Evolutionary conservation across 2,888 invertebrate genomes (phyloP), one percentile per base, ranked within the genome.

Genomic region (Synanthedon andrenaeformis): DNA sequence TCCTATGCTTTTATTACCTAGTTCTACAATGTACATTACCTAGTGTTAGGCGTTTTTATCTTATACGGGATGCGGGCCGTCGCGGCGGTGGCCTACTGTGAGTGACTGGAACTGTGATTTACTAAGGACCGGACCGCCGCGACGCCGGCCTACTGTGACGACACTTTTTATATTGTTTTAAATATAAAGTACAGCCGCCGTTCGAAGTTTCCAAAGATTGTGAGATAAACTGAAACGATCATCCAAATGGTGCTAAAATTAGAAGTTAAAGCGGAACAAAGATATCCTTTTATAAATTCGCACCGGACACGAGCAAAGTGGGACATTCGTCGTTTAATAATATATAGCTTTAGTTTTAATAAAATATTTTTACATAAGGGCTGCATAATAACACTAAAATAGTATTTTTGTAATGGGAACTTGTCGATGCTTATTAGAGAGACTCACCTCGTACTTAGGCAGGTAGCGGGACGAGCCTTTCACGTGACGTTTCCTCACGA

Each of bases 401-500:
- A 54, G 52, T 56, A 55, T 57, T 56, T 55, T 59, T 56, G 55
- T 59, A 58, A 54, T 51, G 42, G 23, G 23, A 23, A 23, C 23
- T 23, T 23, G 5, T 23, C 23, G 5, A 23, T 51, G 52, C 14
- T 35, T 51, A 13, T 13, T 51, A 10, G 28, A 12, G 13, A 4
- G n/a, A 69, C 73, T 81, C 79, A 94, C 94, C 91, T 95, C 95
- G 82, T 95, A 96, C 89, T 96, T 96, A 63, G 96, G 96, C 79
- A 95, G 89, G 79, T 94, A 94, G 64, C 95, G 89, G 53, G 95
- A 94, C 54, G 96, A 94, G 42, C 95, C 94, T 76, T 95, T 95
- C 14, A 96, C 93, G 82, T 96, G 96, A 64, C 95, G 93, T 77
- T 96, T 96, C 57, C 97, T 89, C n/a, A 98, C 96, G 80, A 98